phyloP scores from a whole-genome alignment of 2,797 vertebrate species.

The Podargus strigoides region DNA sequence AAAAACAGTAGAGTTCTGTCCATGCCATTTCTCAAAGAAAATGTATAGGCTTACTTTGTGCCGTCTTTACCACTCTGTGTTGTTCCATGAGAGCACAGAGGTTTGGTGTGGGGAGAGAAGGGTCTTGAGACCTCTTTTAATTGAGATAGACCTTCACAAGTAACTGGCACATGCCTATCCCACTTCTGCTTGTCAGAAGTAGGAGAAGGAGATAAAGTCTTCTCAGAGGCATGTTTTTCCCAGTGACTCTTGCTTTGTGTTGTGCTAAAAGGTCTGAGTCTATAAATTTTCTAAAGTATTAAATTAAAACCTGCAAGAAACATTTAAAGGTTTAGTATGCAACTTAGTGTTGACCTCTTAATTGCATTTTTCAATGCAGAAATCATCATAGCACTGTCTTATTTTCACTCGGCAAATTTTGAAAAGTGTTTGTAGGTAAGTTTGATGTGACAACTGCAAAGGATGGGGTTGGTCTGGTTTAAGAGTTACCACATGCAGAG shows the following conservation, averaged over 20 bases:
- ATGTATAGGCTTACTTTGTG: background rate
- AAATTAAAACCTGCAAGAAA: background rate
- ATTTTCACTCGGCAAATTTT: background rate
- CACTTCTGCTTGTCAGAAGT: background rate
- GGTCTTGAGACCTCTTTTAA: background rate
- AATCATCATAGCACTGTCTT: background rate
- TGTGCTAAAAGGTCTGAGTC: background rate
- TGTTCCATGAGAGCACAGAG: fast-evolving
- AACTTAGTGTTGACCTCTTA: background rate
- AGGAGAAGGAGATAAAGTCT: background rate
- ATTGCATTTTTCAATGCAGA: background rate
- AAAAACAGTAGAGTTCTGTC: background rate
- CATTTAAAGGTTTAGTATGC: background rate
- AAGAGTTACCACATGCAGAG: fast-evolving
- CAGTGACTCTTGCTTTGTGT: background rate
- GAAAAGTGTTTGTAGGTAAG: background rate
- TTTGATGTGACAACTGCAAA: background rate
- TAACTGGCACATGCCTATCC: background rate
- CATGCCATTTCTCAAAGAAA: background rate
- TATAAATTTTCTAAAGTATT: background rate
- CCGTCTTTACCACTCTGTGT: background rate
- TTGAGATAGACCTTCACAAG: background rate
- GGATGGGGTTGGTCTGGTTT: background rate
- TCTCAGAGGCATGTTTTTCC: background rate
- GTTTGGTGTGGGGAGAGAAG: background rate